These are phyloP conservation scores for Drosophila gaucha DNA, from an alignment of 2,888 invertebrate genomes.

Conservation along the genomic window DNA sequence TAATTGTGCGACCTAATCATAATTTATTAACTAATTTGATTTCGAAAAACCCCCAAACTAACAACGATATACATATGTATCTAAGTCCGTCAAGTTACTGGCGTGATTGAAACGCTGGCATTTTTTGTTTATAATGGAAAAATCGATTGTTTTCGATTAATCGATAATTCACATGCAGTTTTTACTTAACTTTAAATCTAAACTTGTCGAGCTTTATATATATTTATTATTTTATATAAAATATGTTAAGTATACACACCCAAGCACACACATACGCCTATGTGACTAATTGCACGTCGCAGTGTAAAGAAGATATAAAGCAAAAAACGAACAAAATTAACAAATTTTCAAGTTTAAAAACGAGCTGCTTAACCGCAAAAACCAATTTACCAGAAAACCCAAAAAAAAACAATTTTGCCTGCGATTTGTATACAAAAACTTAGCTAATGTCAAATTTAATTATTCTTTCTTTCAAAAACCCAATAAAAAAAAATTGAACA, in stretches of 20 bases:
- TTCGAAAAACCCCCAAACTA: slow-evolving; percentile 11
- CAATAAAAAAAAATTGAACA: slow-evolving; percentile 18
- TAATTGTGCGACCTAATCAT: slow-evolving; percentile 5
- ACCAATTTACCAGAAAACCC: slow-evolving; percentile 9
- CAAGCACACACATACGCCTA: slow-evolving; percentile 39
- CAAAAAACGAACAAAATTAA: slow-evolving; percentile 23
- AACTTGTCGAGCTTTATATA: not conserved
- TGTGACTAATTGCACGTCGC: slow-evolving; percentile 73
- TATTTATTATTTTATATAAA: slow-evolving; percentile 14
- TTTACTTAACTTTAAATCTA: not conserved
- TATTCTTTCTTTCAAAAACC: slow-evolving; percentile 70
- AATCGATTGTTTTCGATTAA: slow-evolving; percentile 11
- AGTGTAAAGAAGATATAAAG: slow-evolving; percentile 25
- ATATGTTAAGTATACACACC: slow-evolving; percentile 21
- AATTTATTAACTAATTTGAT: slow-evolving; percentile 12
- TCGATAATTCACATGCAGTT: slow-evolving; percentile 18
- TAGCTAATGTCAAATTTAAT: slow-evolving; percentile 74
- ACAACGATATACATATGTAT: slow-evolving; percentile 23
- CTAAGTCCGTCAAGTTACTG: slow-evolving; percentile 1
- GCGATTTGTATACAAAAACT: slow-evolving; percentile 43
- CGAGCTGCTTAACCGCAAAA: slow-evolving; percentile 32
- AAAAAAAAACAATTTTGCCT: slow-evolving; percentile 20
- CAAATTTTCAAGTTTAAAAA: slow-evolving; percentile 13
- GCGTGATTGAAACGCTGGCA: slow-evolving; percentile 10
- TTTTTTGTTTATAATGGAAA: not conserved